phyloP scores from a whole-genome alignment of 2,888 invertebrate genomes.

The Drosophila kambysellisi region DNA sequence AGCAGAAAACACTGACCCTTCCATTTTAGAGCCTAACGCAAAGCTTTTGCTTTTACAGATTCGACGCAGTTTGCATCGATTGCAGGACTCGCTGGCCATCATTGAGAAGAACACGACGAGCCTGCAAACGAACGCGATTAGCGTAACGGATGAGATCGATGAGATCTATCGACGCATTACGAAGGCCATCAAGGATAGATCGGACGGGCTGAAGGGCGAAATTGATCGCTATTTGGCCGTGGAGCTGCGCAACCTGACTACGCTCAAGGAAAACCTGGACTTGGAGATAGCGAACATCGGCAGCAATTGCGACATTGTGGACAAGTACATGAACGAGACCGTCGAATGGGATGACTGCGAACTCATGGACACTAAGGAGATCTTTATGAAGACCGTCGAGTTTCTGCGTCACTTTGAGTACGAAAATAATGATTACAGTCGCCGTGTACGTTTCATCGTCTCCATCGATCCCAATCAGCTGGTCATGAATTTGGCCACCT shows the following conservation, averaged over 20 bases:
- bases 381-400: constrained; percentile 97
- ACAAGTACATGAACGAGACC: constrained; percentile 96
- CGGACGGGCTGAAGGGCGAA: constrained; percentile 94
- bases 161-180: constrained; percentile 95
- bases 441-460: constrained; percentile 94
- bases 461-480: constrained; percentile 96
- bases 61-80: constrained; percentile 93
- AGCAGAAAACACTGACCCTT: not conserved
- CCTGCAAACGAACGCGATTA: constrained; percentile 94
- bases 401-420: constrained; percentile 97
- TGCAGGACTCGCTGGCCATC: constrained; percentile 93
- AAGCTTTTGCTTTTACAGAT: constrained; percentile 85
- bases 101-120: constrained; percentile 95
- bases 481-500: constrained; percentile 94
- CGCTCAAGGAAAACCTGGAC: constrained; percentile 96
- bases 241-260: constrained; percentile 93
- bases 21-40: not conserved
- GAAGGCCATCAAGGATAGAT: constrained; percentile 95
- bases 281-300: constrained; percentile 97
- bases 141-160: constrained; percentile 96
- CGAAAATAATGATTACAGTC: constrained; percentile 95
- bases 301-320: constrained; percentile 98
- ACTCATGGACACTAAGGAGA: constrained; percentile 97
- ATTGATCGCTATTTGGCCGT: constrained; percentile 95
- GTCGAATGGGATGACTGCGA: constrained; percentile 97